Conservation (phyloP, 1,140 invertebrate species). For the Musca vetustissima region DNA sequence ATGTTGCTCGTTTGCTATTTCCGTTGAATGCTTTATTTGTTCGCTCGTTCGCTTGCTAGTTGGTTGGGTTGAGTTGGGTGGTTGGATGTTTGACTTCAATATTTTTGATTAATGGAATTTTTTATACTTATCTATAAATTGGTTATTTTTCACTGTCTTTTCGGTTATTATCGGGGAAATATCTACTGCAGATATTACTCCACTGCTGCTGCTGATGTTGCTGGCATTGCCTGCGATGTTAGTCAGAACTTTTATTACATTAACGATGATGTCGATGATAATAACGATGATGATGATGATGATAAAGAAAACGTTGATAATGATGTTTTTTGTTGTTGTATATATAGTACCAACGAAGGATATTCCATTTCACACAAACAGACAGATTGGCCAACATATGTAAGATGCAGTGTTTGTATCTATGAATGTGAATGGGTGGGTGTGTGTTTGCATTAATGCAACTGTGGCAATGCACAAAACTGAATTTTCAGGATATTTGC, state of each 20-base stretch:
- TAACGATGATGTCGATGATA: too few relatives aligned
- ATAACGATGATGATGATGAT: too few relatives aligned
- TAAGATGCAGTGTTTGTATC: neutral
- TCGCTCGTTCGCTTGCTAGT: neutral
- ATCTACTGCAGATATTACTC: slow-evolving; percentile 18
- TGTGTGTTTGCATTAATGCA: neutral
- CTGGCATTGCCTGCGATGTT: neutral
- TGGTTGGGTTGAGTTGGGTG: neutral
- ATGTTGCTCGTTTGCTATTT: too few relatives aligned
- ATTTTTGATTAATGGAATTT: slow-evolving; percentile 30
- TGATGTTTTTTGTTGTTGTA: too few relatives aligned
- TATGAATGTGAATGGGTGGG: neutral
- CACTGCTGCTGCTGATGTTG: neutral
- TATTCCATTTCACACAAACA: too few relatives aligned
- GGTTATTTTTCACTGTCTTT: slow-evolving; percentile 31
- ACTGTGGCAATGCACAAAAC: neutral
- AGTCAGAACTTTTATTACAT: too few relatives aligned
- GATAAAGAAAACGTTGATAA: too few relatives aligned
- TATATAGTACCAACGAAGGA: too few relatives aligned
- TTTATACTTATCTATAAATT: slow-evolving; percentile 33
- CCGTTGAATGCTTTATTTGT: too few relatives aligned
- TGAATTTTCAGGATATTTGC: too few relatives aligned
- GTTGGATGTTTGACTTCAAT: slow-evolving; percentile 12
- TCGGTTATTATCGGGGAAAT: slow-evolving; percentile 27
- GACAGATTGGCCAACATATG: neutral